Base-by-base conservation (phyloP, 1,140 invertebrate species). In the Globodera ellingtonae region DNA sequence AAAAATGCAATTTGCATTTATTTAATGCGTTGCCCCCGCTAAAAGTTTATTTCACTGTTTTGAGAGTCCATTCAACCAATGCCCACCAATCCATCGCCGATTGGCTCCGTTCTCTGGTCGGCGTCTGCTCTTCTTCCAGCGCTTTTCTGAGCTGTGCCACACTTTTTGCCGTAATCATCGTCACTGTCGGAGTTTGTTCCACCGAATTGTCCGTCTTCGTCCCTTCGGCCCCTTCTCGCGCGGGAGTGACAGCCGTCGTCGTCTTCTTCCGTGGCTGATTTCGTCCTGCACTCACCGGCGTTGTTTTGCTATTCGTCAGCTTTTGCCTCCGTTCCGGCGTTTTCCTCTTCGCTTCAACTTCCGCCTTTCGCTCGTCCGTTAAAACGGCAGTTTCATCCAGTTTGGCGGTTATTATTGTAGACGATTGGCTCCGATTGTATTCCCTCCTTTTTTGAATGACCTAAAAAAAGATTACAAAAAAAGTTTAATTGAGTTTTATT, bases 401-500 rank as follows among this genome's bases (percentile, higher is more conserved):
- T 44, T 47, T 21, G 24, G 46, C 24, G 24, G 67, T 70, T 70
- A 35, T 24, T 24, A 10, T 35, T 70, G 24, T 35, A 3, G 46
- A 35, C 67, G 46, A 70, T 70, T 35, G 67, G 67, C 46, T 70
- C 15, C 24, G 24, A 47, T 79, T 71, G 35, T 79, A 79, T 75
- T 75, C 52, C 62, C 78, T 66, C 7, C 71, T 66, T 46, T 79
- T 79, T 59, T 79, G 69, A 35, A 79, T 62, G 6, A 79, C 50
- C 69, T 72, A 7, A 44, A 75, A 44, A 75, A 13, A 35, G 15
- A 44, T 10, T 48, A 7, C 10, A 56, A 59, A 4, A 4, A 35
- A 52, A 69, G 18, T 72, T 79, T 35, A 47, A 46, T 5, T 6
- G 46, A 7, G 47, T 75, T 35, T 75, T 44, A n/a, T 47, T 7